Base-by-base conservation (phyloP, 2,113 vertebrate genomes). In the Vulpes lagopus region DNA sequence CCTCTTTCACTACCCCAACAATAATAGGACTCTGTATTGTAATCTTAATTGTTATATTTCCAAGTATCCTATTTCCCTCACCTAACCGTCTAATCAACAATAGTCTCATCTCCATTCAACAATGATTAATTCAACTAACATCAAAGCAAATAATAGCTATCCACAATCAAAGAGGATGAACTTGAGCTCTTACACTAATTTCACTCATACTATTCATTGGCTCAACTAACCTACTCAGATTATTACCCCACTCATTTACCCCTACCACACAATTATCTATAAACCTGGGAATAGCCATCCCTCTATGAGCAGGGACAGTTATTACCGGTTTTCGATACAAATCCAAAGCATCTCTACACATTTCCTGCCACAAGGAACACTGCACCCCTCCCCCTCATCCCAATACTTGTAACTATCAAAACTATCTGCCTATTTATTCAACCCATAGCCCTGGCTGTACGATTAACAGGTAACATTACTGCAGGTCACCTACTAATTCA, bases 381-480 rank as follows among this genome's bases (percentile, higher is more conserved):
- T n/a, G 3, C 38, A 38, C 38, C 38, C 9, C 7, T 83, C 25
- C 10, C 19, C 67, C 23, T 83, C 15, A 35, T 81, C 9, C 22
- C 15, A 22, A 7, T 22, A 7, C 22, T 62, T 69, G 8, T 86
- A 51, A 65, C 78, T 53, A 53, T 35, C 57, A 23, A 96, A n/a
- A 59, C 8, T 8, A 25, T 74, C 57, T 19, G 35, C 1, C 49
- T 84, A 57, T 62, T 67, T 5, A 96, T 95, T 35, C 94, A 90
- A 0, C 49, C 91, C 0, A 0, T 94, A 5, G 49, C 89, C 1
- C 38, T 96, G 8, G 73, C 55, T 0, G 20, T 96, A 0, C 49
- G 49, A 30, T 49, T 60, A 25, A 53, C 53, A 25, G 64, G 23
- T 0, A 97, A 84, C 2, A 35, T 97, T 6, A 96, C 32, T n/a